A percentile compares a stretch with the other conserved stretches of the same genome.
These are phyloP conservation scores for Eueides isabella DNA, from an alignment of 1,140 invertebrate genomes.

Conservation along the genomic window DNA sequence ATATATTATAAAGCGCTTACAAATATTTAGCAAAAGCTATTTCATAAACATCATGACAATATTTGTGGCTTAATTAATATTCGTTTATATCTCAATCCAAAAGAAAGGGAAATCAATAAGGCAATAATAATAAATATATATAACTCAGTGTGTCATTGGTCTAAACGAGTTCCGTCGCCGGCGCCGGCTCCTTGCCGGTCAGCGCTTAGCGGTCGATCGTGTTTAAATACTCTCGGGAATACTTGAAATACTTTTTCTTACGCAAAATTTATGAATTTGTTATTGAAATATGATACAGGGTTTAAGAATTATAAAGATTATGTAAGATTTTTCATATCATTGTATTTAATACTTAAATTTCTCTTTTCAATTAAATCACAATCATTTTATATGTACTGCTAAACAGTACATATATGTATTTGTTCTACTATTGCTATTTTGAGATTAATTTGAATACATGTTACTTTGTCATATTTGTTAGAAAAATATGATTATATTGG, in stretches of 20 bases:
- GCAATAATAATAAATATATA: constrained; percentile 2
- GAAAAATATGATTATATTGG: too few species aligned
- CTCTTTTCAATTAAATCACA: background rate
- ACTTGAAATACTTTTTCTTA: background rate
- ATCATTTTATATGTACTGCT: background rate
- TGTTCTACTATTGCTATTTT: too few species aligned
- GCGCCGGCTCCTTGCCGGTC: background rate
- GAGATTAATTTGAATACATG: too few species aligned
- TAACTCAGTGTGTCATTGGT: background rate
- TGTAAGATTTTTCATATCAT: background rate
- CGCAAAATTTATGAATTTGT: background rate
- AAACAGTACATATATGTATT: too few species aligned
- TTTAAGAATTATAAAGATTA: background rate
- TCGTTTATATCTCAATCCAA: background rate
- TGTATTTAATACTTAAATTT: background rate
- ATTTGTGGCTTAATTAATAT: background rate
- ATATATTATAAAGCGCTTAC: too few species aligned
- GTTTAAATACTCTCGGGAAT: background rate
- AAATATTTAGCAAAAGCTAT: too few species aligned
- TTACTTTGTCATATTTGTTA: too few species aligned
- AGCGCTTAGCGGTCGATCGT: background rate
- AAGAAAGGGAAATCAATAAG: background rate
- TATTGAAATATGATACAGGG: background rate
- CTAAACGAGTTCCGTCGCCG: background rate
- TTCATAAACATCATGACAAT: too few species aligned